Conservation (phyloP, 2,888 invertebrate species). For the Aphrophora alni region DNA sequence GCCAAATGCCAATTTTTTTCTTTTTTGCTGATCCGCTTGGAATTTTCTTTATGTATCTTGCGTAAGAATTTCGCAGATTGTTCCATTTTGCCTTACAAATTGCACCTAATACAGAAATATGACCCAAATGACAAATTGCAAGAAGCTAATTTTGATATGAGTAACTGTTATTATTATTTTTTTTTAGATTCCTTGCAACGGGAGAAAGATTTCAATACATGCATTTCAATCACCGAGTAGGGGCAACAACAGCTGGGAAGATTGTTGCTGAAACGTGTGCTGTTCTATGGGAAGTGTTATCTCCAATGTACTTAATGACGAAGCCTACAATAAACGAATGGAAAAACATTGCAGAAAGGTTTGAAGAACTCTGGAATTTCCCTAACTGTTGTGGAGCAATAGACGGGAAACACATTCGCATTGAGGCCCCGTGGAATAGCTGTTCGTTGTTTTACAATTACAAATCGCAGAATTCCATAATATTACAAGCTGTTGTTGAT, state of each 20-base stretch:
- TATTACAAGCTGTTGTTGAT: constrained; percentile 32
- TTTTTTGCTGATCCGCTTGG: constrained; percentile 18
- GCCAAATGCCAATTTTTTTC: constrained; percentile 38
- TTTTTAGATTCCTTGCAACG: constrained; percentile 36
- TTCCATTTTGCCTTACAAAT: constrained; percentile 40
- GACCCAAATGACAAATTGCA: too few relatives aligned
- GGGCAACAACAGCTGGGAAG: constrained; percentile 23
- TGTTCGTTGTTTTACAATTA: constrained; percentile 26
- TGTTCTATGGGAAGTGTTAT: constrained; percentile 22
- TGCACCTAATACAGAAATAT: constrained; percentile 29
- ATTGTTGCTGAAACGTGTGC: constrained; percentile 14
- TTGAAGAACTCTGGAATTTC: constrained; percentile 23
- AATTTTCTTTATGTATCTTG: constrained; percentile 33
- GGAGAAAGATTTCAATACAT: constrained; percentile 28
- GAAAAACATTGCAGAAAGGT: constrained; percentile 9
- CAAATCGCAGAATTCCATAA: constrained; percentile 25
- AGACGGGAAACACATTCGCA: constrained; percentile 23
- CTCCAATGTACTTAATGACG: constrained; percentile 28
- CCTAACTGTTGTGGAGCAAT: too few relatives aligned
- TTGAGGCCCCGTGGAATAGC: constrained; percentile 32
- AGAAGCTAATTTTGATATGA: too few relatives aligned
- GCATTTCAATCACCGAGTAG: constrained; percentile 33
- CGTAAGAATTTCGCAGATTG: constrained; percentile 30
- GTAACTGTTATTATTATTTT: background rate
- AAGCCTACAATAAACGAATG: background rate